These are phyloP conservation scores for Luehdorfia chinensis DNA, from an alignment of 1,140 invertebrate genomes.

Conservation along the genomic window DNA sequence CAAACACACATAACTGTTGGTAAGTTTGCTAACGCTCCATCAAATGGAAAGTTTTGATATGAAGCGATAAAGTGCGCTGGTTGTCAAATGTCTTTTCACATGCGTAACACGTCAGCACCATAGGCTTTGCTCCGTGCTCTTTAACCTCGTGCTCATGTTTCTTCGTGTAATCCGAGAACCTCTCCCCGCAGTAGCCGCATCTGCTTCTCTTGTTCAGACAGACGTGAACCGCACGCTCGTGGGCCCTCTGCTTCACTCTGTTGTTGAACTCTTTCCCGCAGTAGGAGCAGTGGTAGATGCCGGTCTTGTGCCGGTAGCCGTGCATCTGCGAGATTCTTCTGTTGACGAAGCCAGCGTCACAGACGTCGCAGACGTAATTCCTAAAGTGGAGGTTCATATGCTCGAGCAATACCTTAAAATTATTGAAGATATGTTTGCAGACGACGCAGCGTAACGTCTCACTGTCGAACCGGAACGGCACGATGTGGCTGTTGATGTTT, in stretches of 20 bases:
- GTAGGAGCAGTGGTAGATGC: slow-evolving; percentile 36
- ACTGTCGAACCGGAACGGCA: slow-evolving; percentile 47
- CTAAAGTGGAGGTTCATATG: slow-evolving; percentile 57
- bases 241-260: slow-evolving; percentile 38
- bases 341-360: slow-evolving; percentile 48
- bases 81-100: slow-evolving; percentile 53
- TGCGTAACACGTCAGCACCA: slow-evolving; percentile 42
- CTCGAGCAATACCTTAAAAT: slow-evolving; percentile 50
- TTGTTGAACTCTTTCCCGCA: slow-evolving; percentile 52
- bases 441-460: slow-evolving; percentile 30
- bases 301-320: slow-evolving; percentile 46
- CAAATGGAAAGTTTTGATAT: slow-evolving; percentile 43
- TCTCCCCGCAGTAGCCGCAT: slow-evolving; percentile 56
- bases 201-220: slow-evolving; percentile 38
- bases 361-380: slow-evolving; percentile 46
- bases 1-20: too few species aligned
- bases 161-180: slow-evolving; percentile 50
- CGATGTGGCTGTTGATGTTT: slow-evolving; percentile 38
- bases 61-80: slow-evolving; percentile 43
- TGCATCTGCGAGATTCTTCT: slow-evolving; percentile 40
- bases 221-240: slow-evolving; percentile 48
- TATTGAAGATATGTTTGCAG: slow-evolving; percentile 41
- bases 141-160: slow-evolving; percentile 51
- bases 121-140: slow-evolving; percentile 38
- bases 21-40: slow-evolving; percentile 32